Evolutionary conservation across 1,140 invertebrate species (phyloP).

Genomic region (Thalassaphorura encarpata): DNA sequence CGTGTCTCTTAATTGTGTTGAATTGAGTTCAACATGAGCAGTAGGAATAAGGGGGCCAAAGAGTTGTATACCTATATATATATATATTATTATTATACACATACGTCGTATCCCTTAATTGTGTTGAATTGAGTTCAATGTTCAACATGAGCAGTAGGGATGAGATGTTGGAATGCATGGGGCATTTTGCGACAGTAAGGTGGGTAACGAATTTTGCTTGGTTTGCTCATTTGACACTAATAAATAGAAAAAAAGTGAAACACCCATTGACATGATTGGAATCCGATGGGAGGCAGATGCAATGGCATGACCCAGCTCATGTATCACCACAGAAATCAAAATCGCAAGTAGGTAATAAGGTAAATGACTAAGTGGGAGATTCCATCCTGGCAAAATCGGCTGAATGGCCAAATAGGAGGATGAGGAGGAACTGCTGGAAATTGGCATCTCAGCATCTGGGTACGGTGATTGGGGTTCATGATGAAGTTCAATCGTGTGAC

Average conservation of each 20-base stretch:
- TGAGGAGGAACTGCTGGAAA: slow-evolving; percentile 4
- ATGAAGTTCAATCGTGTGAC: slow-evolving; percentile 26
- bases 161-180: slow-evolving; percentile 9
- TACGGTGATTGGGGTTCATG: slow-evolving; percentile 19
- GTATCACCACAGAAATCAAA: slow-evolving; percentile 30
- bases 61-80: slow-evolving; percentile 20
- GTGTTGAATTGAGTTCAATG: slow-evolving; percentile 26
- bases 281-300: slow-evolving; percentile 31
- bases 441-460: slow-evolving; percentile 27
- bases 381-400: slow-evolving; percentile 32
- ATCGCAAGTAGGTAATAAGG: slow-evolving; percentile 31
- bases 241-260: slow-evolving; percentile 9
- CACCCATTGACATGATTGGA: slow-evolving; percentile 22
- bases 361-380: slow-evolving; percentile 28
- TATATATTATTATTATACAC: background rate
- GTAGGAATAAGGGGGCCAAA: slow-evolving; percentile 32
- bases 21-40: slow-evolving; percentile 32
- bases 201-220: no score
- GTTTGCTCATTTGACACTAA: no score
- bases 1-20: slow-evolving; percentile 26
- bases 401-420: slow-evolving; percentile 30
- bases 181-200: no score
- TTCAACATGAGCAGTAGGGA: slow-evolving; percentile 31
- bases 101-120: slow-evolving; percentile 22
- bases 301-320: slow-evolving; percentile 30